Base-by-base conservation (phyloP, 2,113 vertebrate genomes). In the Varanus komodoensis region DNA sequence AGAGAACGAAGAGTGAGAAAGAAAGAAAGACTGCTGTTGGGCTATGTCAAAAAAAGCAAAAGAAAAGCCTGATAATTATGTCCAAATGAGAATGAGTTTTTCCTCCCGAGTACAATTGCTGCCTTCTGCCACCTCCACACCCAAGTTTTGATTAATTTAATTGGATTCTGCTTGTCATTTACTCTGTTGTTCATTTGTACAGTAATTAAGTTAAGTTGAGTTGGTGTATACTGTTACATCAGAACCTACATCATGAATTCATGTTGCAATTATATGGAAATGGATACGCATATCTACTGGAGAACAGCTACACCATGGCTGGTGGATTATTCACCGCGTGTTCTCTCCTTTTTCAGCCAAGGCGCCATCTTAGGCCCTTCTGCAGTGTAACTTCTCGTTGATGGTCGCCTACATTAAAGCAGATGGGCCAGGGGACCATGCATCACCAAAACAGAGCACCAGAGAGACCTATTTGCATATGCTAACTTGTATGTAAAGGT, bases 121-220 rank as follows among this genome's bases (percentile, higher is more conserved):
- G 93, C 93, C 92, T 94, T 93, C 95, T 93, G 93, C 92, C 92
- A 95, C 92, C 91, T 96, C 92, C 95, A 93, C 95, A 96, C 95
- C 95, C 96, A 95, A 94, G 87, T 94, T 96, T 94, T 96, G 95
- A 96, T 95, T 96, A 96, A 93, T 95, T 95, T 96, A 96, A 96
- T 96, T 96, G 86, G 91, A 94, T 94, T 94, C 87, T 94, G 94
- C 93, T 95, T 94, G 92, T 90, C 93, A 96, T 96, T 96, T 96
- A 95, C 94, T 94, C 93, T 96, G 95, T 94, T 96, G 95, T 96
- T 96, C 95, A 94, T 96, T 95, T 96, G 94, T 96, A 96, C 91
- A 92, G 90, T 95, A 96, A 96, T 96, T 96, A 96, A 96, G 91
- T 27, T 94, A 90, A 44, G 80, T 85, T 69, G 77, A 95, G 94